phyloP scores from a whole-genome alignment of 2,113 vertebrate species.

The human region GRCh38 chr22:19378001-19378500 shows the following conservation, averaged over 20 bases:
- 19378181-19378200: not conserved
- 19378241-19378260: not conserved
- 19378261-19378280: not conserved
- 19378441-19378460: not conserved
- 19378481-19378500: not conserved
- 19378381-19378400: not conserved
- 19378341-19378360: not conserved
- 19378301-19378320: not conserved
- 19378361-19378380: not conserved
- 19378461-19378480: not conserved
- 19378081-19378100: conserved; percentile 52
- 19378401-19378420: not conserved
- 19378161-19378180: not conserved
- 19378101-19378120: not conserved
- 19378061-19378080: conserved; percentile 90
- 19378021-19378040: conserved; percentile 92
- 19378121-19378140: not conserved
- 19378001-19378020: conserved; percentile 93
- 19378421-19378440: not conserved
- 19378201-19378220: not conserved
- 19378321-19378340: not conserved
- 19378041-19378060: conserved; percentile 98
- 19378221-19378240: not conserved
- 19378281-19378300: not conserved
- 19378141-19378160: not conserved